A percentile compares a stretch with the other conserved stretches of the same genome.
Conservation (phyloP, 1,140 invertebrate genomes). For the Nixonia krombeini region DNA sequence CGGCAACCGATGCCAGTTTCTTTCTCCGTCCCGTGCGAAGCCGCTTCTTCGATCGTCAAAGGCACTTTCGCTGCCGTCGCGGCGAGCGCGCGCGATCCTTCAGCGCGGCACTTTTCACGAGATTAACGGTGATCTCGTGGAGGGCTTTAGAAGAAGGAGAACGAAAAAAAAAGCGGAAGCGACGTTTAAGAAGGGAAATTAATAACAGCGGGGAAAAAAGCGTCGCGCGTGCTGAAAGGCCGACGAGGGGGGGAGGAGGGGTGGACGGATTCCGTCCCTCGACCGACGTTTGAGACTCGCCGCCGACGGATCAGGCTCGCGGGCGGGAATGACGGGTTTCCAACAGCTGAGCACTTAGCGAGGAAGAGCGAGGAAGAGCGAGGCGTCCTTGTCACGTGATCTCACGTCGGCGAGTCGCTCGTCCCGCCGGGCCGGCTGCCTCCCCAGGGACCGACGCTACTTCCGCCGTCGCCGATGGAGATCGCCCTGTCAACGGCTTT, state of each 20-base stretch:
- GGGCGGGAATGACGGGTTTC: slow-evolving; percentile 49
- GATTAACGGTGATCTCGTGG: too few species aligned
- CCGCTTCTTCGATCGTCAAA: too few species aligned
- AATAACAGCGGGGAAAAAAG: slow-evolving; percentile 2
- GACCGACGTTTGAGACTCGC: slow-evolving; percentile 14
- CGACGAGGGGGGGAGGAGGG: background rate
- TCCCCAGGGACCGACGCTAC: slow-evolving; percentile 51
- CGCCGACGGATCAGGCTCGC: slow-evolving; percentile 16
- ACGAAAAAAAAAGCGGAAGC: slow-evolving; percentile 5
- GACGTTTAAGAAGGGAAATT: background rate
- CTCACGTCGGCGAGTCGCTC: slow-evolving; percentile 6
- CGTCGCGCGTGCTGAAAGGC: background rate
- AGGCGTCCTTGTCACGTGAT: background rate
- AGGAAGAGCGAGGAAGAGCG: slow-evolving; percentile 9
- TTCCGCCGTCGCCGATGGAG: slow-evolving; percentile 47
- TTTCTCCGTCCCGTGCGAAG: too few species aligned
- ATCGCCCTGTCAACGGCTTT: slow-evolving; percentile 15
- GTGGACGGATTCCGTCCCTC: too few species aligned
- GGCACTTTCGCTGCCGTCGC: too few species aligned
- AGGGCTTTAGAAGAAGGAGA: too few species aligned
- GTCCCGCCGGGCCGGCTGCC: background rate
- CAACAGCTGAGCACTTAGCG: slow-evolving; percentile 66
- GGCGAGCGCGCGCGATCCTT: too few species aligned
- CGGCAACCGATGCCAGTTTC: too few species aligned
- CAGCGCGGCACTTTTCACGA: too few species aligned